phyloP scores from a whole-genome alignment of 2,113 vertebrate genomes.

The Myiozetetes cayanensis region DNA sequence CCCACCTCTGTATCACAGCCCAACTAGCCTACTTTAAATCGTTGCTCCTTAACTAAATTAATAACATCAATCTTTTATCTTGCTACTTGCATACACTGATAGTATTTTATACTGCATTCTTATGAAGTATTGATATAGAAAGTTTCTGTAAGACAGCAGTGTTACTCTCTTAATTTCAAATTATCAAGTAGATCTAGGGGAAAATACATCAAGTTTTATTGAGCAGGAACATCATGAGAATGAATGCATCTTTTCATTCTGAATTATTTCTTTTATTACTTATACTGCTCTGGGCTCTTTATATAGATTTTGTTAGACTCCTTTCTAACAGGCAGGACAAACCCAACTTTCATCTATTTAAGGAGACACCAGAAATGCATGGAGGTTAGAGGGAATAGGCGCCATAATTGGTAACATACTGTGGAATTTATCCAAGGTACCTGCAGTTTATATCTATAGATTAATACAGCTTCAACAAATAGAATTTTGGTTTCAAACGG shows the following conservation, averaged over 20 bases:
- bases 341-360: neutral
- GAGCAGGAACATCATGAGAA: neutral
- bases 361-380: neutral
- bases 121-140: neutral
- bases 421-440: neutral
- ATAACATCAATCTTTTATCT: neutral
- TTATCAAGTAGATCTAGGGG: neutral
- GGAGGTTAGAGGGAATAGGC: neutral
- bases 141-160: neutral
- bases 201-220: neutral
- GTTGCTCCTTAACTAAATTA: neutral
- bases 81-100: neutral
- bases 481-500: neutral
- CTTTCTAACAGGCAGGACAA: neutral
- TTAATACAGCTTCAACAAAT: neutral
- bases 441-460: neutral
- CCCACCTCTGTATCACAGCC: neutral
- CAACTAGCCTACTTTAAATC: neutral
- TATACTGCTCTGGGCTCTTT: neutral
- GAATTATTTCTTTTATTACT: neutral
- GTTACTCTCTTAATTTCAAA: conserved; percentile 7
- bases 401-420: rapidly evolving
- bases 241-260: neutral
- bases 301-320: neutral
- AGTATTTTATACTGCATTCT: neutral